Evolutionary conservation across 2,888 invertebrate genomes (phyloP).

Genomic region (Lacanobia wlatinum): DNA sequence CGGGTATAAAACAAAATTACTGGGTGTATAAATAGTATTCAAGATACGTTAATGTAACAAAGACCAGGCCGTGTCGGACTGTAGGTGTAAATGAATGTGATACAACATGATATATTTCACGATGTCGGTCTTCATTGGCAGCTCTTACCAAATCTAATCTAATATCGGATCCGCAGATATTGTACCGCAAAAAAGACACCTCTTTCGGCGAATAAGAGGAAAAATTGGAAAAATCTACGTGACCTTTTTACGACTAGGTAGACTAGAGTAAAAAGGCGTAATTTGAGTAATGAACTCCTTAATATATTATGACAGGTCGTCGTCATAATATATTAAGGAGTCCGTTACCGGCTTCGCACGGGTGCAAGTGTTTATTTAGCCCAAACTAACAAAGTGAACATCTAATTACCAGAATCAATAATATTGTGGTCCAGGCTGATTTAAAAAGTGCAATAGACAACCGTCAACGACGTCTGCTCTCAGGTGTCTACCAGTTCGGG

Average conservation of each 20-base stretch:
- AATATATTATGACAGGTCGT: too few relatives aligned
- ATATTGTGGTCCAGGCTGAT: too few relatives aligned
- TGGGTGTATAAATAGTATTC: background rate
- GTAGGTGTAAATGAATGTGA: slow-evolving; percentile 32
- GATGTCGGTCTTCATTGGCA: slow-evolving; percentile 32
- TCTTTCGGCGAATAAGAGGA: slow-evolving; percentile 36
- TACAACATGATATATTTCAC: slow-evolving; percentile 12
- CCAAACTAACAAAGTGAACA: too few relatives aligned
- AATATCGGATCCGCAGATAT: slow-evolving; percentile 43
- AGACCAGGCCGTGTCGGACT: slow-evolving; percentile 9
- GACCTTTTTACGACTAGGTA: slow-evolving; percentile 26
- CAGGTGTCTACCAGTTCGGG: too few relatives aligned
- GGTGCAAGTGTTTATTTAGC: too few relatives aligned
- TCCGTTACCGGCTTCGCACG: too few relatives aligned
- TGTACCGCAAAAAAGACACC: slow-evolving; percentile 19
- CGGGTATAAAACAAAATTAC: slow-evolving; percentile 20
- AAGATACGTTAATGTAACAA: slow-evolving; percentile 7
- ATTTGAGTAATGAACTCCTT: background rate
- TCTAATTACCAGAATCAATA: too few relatives aligned
- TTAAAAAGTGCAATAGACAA: too few relatives aligned
- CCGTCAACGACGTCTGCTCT: too few relatives aligned
- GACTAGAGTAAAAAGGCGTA: slow-evolving; percentile 6
- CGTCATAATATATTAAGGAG: too few relatives aligned
- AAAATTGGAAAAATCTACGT: slow-evolving; percentile 42
- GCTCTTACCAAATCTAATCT: slow-evolving; percentile 54